phyloP scores from a whole-genome alignment of 2,113 vertebrate species.

The Oreochromis niloticus region DNA sequence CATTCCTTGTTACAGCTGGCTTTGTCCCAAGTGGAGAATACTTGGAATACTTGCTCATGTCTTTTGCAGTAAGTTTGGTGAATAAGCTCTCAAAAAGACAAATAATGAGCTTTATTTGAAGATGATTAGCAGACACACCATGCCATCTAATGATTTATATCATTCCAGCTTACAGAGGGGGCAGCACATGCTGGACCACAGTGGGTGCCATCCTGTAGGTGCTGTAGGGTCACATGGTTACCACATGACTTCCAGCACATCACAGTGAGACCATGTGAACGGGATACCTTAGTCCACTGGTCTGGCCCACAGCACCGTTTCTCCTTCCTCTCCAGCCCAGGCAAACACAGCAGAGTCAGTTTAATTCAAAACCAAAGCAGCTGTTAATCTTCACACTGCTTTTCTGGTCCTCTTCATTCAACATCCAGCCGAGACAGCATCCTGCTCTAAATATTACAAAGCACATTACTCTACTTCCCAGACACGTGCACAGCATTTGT shows the following conservation, averaged over 20 bases:
- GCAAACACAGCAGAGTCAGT: fast-evolving
- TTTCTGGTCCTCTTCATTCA: not conserved
- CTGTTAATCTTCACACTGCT: not conserved
- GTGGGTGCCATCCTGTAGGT: not conserved
- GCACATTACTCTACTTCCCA: not conserved
- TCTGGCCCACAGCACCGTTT: not conserved
- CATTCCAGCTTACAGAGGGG: fast-evolving
- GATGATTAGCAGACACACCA: too few species aligned
- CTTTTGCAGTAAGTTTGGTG: not conserved
- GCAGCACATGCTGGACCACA: not conserved
- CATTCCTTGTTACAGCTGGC: not conserved
- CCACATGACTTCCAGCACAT: not conserved
- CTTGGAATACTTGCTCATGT: not conserved
- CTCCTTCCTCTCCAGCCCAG: not conserved
- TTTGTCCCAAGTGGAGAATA: not conserved
- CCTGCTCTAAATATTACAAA: not conserved
- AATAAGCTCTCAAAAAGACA: not conserved
- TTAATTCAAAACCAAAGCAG: not conserved
- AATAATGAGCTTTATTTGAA: not conserved
- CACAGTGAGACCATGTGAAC: not conserved
- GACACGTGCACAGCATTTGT: not conserved
- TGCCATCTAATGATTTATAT: not conserved
- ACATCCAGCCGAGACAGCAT: not conserved
- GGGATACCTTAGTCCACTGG: not conserved
- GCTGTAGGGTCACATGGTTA: not conserved